Conservation (phyloP, 2,888 invertebrate species). For the Chesias legatella region DNA sequence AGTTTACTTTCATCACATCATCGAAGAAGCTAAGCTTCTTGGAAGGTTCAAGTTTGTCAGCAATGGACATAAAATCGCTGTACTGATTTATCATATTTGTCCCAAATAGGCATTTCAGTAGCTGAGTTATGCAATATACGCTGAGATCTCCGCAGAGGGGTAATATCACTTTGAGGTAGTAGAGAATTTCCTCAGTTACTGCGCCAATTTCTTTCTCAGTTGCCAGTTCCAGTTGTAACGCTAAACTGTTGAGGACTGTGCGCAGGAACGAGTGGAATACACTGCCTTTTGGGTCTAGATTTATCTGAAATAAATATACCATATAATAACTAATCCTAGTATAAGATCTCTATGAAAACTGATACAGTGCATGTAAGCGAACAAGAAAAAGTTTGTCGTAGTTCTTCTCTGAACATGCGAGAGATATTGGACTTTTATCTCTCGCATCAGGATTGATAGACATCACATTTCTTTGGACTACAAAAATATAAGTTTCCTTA, state of each 20-base stretch:
- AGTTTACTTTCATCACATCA: slow-evolving; percentile 57
- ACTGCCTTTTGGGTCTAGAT: slow-evolving; percentile 87
- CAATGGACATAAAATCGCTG: slow-evolving; percentile 59
- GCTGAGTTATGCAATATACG: slow-evolving; percentile 88
- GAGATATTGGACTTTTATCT: too few species aligned
- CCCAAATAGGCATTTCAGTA: slow-evolving; percentile 87
- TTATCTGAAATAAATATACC: slow-evolving; percentile 78
- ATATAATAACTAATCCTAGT: too few species aligned
- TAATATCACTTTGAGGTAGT: slow-evolving; percentile 86
- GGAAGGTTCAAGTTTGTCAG: slow-evolving; percentile 31
- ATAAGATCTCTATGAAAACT: too few species aligned
- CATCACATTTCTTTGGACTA: too few species aligned
- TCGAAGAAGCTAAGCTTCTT: slow-evolving; percentile 45
- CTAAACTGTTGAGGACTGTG: slow-evolving; percentile 83
- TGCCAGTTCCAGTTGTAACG: slow-evolving; percentile 85
- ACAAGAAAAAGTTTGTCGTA: too few species aligned
- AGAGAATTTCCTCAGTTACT: slow-evolving; percentile 89
- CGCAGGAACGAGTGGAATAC: slow-evolving; percentile 85
- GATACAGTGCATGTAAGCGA: too few species aligned
- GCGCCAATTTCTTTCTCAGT: slow-evolving; percentile 85
- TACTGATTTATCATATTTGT: slow-evolving; percentile 83
- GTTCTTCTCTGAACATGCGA: too few species aligned
- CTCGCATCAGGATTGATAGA: too few species aligned
- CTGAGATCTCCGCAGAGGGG: slow-evolving; percentile 84
- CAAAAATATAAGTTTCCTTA: too few species aligned